Conservation (phyloP, 2,888 invertebrate genomes). For the Ormyrus rosae region DNA sequence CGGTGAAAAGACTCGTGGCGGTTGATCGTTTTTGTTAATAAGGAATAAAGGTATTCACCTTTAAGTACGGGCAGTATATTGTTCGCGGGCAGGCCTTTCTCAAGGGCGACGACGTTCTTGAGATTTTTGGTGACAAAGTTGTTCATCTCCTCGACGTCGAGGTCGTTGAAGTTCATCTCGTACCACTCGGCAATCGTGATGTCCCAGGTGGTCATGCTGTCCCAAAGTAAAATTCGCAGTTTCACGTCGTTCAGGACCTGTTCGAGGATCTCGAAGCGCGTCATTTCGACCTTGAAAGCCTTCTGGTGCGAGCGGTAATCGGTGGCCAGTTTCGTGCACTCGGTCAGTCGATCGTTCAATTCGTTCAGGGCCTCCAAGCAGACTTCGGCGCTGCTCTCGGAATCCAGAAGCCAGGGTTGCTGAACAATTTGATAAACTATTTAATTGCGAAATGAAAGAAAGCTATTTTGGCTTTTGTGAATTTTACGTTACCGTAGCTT, state of each 20-base stretch:
- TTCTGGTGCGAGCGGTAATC: conserved; percentile 90
- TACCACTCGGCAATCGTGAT: conserved; percentile 83
- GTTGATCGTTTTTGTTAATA: no score
- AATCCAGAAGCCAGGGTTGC: conserved; percentile 86
- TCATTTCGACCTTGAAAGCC: conserved; percentile 90
- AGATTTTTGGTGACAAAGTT: conserved; percentile 81
- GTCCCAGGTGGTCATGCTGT: conserved; percentile 86
- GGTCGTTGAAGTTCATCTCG: conserved; percentile 78
- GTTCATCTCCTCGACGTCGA: conserved; percentile 86
- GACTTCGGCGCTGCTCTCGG: conserved; percentile 82
- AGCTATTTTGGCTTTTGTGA: no score
- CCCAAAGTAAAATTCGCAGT: conserved; percentile 88
- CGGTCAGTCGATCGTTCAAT: conserved; percentile 80
- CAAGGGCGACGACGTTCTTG: conserved; percentile 86
- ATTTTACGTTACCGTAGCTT: conserved; percentile 80
- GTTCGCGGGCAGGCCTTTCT: conserved; percentile 90
- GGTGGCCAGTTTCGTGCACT: conserved; percentile 82
- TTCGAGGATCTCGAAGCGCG: conserved; percentile 88
- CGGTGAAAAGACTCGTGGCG: no score
- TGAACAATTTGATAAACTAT: conserved; percentile 69
- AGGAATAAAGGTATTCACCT: conserved; percentile 33
- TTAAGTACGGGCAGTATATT: conserved; percentile 87
- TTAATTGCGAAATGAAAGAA: no score
- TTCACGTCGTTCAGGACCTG: conserved; percentile 88
- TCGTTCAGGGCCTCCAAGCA: conserved; percentile 82